Conservation (phyloP, 2,797 vertebrate genomes). For the Rachycentron canadum region DNA sequence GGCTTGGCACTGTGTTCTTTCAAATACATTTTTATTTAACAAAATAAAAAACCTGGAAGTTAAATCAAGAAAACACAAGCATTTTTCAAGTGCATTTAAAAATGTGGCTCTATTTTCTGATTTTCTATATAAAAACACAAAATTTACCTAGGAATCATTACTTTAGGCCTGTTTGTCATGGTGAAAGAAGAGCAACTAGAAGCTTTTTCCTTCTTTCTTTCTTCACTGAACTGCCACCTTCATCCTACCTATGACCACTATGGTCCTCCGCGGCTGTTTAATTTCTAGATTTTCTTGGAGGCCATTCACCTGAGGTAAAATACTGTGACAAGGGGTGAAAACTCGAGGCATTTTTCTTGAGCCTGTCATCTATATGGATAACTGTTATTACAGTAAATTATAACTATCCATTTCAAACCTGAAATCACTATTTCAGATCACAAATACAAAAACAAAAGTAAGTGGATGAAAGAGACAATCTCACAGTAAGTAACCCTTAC, state of each 20-base stretch:
- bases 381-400: not conserved
- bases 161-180: not conserved
- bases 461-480: not conserved
- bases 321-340: no score
- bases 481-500: no score
- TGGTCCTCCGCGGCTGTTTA: not conserved
- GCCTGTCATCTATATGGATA: not conserved
- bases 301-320: no score
- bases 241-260: not conserved
- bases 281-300: no score
- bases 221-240: not conserved
- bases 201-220: no score
- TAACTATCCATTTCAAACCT: not conserved
- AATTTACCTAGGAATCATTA: not conserved
- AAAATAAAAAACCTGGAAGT: conserved; percentile 1
- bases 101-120: not conserved
- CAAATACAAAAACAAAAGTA: not conserved
- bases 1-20: no score
- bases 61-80: not conserved
- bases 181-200: not conserved
- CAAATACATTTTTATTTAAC: not conserved
- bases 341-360: not conserved
- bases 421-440: not conserved
- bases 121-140: not conserved
- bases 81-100: not conserved